These are phyloP conservation scores for Gadopsis marmoratus DNA, from an alignment of 2,797 vertebrate species.

Conservation along the genomic window DNA sequence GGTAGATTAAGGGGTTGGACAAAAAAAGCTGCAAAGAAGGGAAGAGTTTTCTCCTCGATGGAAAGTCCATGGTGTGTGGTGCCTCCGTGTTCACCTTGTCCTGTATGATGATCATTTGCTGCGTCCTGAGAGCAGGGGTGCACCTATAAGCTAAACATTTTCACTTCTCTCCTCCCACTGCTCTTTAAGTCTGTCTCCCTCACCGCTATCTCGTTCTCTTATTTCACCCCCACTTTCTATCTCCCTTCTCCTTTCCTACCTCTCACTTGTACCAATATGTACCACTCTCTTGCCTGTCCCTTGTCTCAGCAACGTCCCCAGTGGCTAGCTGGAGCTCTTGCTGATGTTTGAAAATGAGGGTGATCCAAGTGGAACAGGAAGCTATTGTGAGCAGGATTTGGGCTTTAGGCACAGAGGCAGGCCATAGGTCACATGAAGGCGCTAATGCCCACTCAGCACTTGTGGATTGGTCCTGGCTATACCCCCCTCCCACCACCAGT, in stretches of 20 bases:
- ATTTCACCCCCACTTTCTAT: conserved; percentile 59
- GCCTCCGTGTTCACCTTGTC: conserved; percentile 61
- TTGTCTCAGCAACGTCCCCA: conserved; percentile 78
- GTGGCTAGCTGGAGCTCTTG: conserved; percentile 75
- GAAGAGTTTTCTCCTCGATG: conserved; percentile 54
- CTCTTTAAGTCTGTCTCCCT: conserved; percentile 56
- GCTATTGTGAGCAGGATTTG: conserved; percentile 90
- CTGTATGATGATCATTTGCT: conserved; percentile 59
- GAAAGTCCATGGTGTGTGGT: conserved; percentile 55
- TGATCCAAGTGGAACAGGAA: conserved; percentile 90
- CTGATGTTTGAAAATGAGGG: conserved; percentile 84
- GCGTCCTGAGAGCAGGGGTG: conserved; percentile 75
- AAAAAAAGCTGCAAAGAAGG: conserved; percentile 31
- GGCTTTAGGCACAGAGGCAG: conserved; percentile 87
- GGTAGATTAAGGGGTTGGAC: conserved; percentile 32
- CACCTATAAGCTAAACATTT: conserved; percentile 74
- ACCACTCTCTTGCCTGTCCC: conserved; percentile 59
- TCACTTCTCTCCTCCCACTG: conserved; percentile 73
- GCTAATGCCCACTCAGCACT: conserved; percentile 87
- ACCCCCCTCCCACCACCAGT: conserved; percentile 48
- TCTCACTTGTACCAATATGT: conserved; percentile 47
- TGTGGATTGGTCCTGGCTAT: conserved; percentile 81
- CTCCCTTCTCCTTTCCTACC: conserved; percentile 47
- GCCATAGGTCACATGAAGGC: conserved; percentile 88
- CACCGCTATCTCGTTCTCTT: conserved; percentile 57